Evolutionary conservation across 2,888 invertebrate species (phyloP), one percentile per base, ranked within the genome.

Genomic region (Timandra comae): DNA sequence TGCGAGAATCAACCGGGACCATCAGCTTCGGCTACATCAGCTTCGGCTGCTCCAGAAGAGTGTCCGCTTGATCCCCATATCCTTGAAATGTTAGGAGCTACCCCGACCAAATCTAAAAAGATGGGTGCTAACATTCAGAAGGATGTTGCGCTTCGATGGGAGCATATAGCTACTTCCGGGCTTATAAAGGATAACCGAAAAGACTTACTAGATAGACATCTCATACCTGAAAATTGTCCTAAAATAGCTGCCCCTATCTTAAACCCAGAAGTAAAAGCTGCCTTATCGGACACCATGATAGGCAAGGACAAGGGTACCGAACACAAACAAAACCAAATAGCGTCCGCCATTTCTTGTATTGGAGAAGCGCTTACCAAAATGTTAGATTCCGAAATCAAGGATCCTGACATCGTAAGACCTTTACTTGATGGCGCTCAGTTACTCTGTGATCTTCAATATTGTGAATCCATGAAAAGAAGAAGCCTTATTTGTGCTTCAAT

Each of bases 281-380:
- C 49, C 0, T 11, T 52, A 1, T 29, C 49, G 2, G 49, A 51
- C n/a, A 1, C 12, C 0, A 23, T 45, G 0, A 7, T 38, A 0
- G 52, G 53, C 11, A 16, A 45, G 5, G 54, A 56, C 21, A 46
- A 43, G n/a, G 43, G 19, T 0, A 49, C 55, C 4, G 46, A 48
- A 24, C 3, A n/a, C 2, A 47, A 37, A 40, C 57, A 56, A 35
- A 49, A 43, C 23, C 49, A 49, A 19, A 4, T 51, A 2, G 33
- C 43, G 3, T 21, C 30, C 2, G 49, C 46, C 3, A 40, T 51
- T 2, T 24, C 52, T 0, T 36, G 43, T 13, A 11, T 51, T 26
- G 3, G 20, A 50, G 1, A 47, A 49, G 43, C 49, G 46, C 29
- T 11, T 34, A 2, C 27, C 11, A 7, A 28, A 38, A 2, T 13